A percentile compares a stretch with the other conserved stretches of the same genome.
Evolutionary conservation across 2,888 invertebrate genomes (phyloP).

Genomic region (Norana najaformis): DNA sequence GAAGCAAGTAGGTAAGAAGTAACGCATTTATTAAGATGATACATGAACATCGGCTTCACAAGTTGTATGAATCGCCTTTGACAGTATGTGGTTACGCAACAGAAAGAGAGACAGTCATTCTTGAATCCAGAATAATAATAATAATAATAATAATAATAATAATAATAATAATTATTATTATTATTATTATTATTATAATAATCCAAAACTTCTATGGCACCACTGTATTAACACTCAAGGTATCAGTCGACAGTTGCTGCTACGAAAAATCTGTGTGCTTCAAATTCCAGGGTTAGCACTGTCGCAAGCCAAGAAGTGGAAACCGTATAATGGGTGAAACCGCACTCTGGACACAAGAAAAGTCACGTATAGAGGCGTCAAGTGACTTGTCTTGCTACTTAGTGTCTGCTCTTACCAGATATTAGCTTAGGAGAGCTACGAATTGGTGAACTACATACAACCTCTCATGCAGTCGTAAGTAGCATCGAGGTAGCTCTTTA

Average conservation of each 20-base stretch:
- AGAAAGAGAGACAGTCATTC: not conserved
- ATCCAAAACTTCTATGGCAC: no score
- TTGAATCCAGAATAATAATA: not conserved
- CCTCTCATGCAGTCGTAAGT: slow-evolving; percentile 38
- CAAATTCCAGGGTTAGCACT: not conserved
- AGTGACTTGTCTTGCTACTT: no score
- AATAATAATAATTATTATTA: not conserved
- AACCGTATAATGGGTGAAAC: not conserved
- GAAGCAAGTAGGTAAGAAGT: no score
- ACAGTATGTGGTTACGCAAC: no score
- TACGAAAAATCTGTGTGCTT: no score
- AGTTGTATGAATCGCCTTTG: no score
- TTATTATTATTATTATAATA: not conserved
- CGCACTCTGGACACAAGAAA: not conserved
- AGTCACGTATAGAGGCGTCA: not conserved
- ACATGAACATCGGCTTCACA: no score
- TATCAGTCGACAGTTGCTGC: no score
- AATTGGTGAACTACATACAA: not conserved
- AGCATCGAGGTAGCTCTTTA: slow-evolving; percentile 40
- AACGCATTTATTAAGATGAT: no score
- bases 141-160: slow-evolving; percentile 19
- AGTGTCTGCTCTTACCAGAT: not conserved
- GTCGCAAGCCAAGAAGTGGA: not conserved
- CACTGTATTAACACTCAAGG: no score
- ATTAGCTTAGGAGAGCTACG: not conserved